Percentiles rank a stretch among this genome's conserved stretches.
phyloP scores from a whole-genome alignment of 1,140 invertebrate species.

The Cotesia vestalis region DNA sequence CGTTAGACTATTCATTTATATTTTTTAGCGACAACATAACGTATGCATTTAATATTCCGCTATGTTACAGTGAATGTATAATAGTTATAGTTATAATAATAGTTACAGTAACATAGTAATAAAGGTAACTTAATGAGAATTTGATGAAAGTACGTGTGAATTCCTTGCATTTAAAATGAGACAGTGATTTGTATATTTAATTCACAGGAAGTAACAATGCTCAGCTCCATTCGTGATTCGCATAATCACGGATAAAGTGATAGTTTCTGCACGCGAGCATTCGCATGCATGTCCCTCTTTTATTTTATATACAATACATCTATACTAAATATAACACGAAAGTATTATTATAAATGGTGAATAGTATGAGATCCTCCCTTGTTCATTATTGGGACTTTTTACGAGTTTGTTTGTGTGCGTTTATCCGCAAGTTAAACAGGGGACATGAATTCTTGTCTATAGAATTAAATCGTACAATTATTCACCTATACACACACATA shows the following conservation, averaged over 20 bases:
- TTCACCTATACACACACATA: too few relatives aligned
- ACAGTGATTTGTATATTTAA: conserved; percentile 9
- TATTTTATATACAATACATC: neutral
- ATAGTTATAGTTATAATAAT: neutral
- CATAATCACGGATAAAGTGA: conserved; percentile 14
- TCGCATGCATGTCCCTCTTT: neutral
- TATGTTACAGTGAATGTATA: neutral
- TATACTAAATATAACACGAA: neutral
- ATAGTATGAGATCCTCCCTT: too few relatives aligned
- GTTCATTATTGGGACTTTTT: too few relatives aligned
- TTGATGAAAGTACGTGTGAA: neutral
- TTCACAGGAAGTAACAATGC: conserved; percentile 7
- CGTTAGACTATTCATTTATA: neutral
- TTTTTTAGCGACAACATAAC: neutral
- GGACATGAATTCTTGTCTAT: too few relatives aligned
- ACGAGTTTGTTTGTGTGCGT: too few relatives aligned
- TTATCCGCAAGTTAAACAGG: too few relatives aligned
- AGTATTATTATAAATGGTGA: too few relatives aligned
- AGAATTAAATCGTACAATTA: too few relatives aligned
- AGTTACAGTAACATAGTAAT: neutral
- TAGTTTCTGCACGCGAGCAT: conserved; percentile 7
- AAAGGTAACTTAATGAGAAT: neutral
- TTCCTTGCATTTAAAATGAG: conserved; percentile 12
- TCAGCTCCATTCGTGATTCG: conserved; percentile 1
- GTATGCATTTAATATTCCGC: neutral